Base-by-base conservation (phyloP, 2,888 invertebrate species). In the Acleris laterana region DNA sequence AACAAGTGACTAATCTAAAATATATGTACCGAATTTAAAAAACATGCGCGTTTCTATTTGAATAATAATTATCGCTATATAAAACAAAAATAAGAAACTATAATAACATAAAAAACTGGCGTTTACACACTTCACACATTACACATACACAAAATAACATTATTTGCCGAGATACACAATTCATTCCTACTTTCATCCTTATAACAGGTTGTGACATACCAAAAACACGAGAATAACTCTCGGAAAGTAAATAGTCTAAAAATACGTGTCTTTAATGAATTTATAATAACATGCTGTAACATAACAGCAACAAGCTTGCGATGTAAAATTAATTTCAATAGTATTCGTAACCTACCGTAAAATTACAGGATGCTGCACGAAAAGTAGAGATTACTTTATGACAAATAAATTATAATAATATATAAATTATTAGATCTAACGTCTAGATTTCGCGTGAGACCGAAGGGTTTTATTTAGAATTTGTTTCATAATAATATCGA, bases 391-490 rank as follows among this genome's bases (percentile, higher is more conserved):
- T 81, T 84, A 83, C 79, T 79, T 79, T 77, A 32, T 82, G 82
- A 80, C 78, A 82, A 88, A 89, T 83, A 86, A 90, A 86, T 86
- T 85, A 82, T 80, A 77, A 72, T 73, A 83, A 77, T 80, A 80
- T 84, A 84, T 75, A 73, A 75, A 81, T 65, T 82, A 78, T 80
- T 82, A 82, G 80, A 79, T 81, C 81, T 84, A 87, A 81, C 77
- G 82, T 80, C 83, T 72, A 81, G 80, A 65, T 69, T 83, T 85
- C 81, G 82, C 82, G 84, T 81, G 83, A 85, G 78, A 88, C 83
- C 83, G 80, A 86, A 85, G 75, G 78, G 78, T 77, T 78, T 74
- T 38, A 83, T 83, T 87, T 86, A 84, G 82, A 88, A 87, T 87
- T 87, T 88, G 80, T 81, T 79, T 74, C 77, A 78, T 76, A 77